Percentiles rank a stretch among this genome's conserved stretches.
These are phyloP conservation scores for Lepidurus packardi DNA, from an alignment of 1,140 invertebrate genomes.

Conservation along the genomic window DNA sequence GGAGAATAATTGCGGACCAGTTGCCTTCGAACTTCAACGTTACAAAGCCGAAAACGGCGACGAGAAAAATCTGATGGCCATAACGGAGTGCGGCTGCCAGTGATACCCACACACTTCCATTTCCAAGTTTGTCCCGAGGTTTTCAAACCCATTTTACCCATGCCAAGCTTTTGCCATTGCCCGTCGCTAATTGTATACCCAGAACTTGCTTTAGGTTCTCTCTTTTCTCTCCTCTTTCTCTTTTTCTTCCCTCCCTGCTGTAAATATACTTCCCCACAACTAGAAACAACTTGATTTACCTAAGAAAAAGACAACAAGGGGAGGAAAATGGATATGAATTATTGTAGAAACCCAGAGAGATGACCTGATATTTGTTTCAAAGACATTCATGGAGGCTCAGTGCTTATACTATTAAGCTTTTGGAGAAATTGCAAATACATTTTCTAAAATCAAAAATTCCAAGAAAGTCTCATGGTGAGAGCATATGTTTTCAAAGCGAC, in stretches of 20 bases:
- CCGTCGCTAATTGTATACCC: background rate
- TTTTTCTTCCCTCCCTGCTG: background rate
- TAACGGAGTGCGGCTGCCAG: constrained; percentile 48
- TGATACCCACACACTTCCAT: constrained; percentile 35
- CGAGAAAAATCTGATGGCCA: constrained; percentile 47
- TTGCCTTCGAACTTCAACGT: constrained; percentile 47
- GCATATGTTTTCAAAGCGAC: background rate
- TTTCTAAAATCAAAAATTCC: background rate
- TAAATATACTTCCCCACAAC: background rate
- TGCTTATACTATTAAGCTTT: constrained; percentile 8
- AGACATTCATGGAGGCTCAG: constrained; percentile 5
- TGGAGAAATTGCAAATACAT: background rate
- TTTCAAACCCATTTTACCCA: background rate
- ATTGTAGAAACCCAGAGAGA: background rate
- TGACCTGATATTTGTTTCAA: constrained; percentile 22
- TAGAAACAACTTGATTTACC: background rate
- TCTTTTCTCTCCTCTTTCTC: background rate
- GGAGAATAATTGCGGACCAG: constrained; percentile 45
- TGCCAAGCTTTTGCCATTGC: background rate
- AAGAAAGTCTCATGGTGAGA: background rate
- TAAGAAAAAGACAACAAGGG: background rate
- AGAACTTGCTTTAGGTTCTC: background rate
- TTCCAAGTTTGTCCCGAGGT: background rate
- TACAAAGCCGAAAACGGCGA: constrained; percentile 45
- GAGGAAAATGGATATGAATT: background rate